Percentiles rank a stretch among this genome's conserved stretches.
Evolutionary conservation across 2,113 vertebrate species (phyloP).

Genomic region (Spea multiplicata): DNA sequence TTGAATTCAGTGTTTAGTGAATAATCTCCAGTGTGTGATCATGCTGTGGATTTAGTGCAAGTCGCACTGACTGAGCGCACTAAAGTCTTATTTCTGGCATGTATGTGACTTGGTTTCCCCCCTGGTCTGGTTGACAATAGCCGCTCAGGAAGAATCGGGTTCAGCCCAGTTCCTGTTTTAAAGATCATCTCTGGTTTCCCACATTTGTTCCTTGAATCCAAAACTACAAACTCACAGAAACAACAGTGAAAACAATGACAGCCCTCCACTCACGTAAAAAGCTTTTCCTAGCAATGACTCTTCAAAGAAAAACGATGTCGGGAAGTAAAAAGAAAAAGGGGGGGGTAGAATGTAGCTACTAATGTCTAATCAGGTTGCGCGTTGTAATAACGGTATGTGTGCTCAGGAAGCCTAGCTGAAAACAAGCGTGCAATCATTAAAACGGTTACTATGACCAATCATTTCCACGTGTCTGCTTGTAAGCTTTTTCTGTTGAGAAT

Average conservation of each 20-base stretch:
- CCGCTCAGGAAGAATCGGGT: constrained; percentile 56
- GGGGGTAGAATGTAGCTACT: not conserved
- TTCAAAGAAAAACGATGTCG: constrained; percentile 50
- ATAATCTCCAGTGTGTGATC: not conserved
- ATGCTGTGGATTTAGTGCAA: not conserved
- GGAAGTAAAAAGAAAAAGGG: constrained; percentile 1
- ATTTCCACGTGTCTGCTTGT: constrained; percentile 8
- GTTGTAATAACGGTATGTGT: not conserved
- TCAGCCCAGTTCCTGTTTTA: constrained; percentile 63
- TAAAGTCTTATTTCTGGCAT: constrained; percentile 41
- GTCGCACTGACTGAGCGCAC: not conserved
- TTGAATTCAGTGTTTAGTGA: too few relatives aligned
- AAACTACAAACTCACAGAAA: constrained; percentile 50
- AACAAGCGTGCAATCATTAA: not conserved
- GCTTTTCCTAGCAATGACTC: constrained; percentile 55
- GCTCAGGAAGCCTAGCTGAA: constrained; percentile 20
- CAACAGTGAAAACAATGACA: constrained; percentile 53
- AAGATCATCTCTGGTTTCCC: constrained; percentile 58
- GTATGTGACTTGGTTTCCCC: constrained; percentile 50
- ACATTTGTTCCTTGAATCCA: constrained; percentile 53
- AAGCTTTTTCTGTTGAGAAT: not conserved
- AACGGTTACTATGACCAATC: not conserved
- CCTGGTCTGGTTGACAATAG: constrained; percentile 54
- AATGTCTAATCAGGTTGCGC: not conserved
- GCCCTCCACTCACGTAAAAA: constrained; percentile 51